Base-by-base conservation (phyloP, 1,140 invertebrate species). In the Cotesia chilonis region DNA sequence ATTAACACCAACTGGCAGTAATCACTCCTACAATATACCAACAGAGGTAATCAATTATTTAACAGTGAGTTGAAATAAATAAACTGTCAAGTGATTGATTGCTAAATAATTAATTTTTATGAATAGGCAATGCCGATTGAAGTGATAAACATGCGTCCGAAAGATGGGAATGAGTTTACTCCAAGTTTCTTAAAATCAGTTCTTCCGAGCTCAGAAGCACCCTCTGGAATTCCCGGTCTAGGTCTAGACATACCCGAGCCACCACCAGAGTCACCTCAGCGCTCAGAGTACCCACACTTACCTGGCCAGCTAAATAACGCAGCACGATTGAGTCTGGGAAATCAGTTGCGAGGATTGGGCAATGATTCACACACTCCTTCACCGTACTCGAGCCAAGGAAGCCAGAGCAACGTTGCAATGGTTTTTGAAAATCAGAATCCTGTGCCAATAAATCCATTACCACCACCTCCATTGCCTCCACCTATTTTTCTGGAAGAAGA, bases 381-480 rank as follows among this genome's bases (percentile, higher is more conserved):
- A 14, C 72, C 72, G 35, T 74, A 74, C 28, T 74, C 72, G 17
- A 74, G 72, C 28, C 84, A 87, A 74, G 86, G 83, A 52, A 87
- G 80, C 76, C 85, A 85, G 69, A 80, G 78, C 66, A 86, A 85
- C 37, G 74, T 82, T 17, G 72, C 71, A 35, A 77, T 74, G 28
- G 70, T 78, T 3, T 82, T 83, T 71, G 84, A 85, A 0, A 72
- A 59, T 28, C 35, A 76, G 3, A 79, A 71, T 17, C 54, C 73
- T 17, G 81, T 71, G 55, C 47, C 79, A 14, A 76, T 87, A 4
- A 84, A 86, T 78, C 87, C 88, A 47, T 74, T 89, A 68, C 85
- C 88, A 60, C 90, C 90, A 9, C 90, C 90, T 6, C 90, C 90
- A 0, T 84, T 91, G 80, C 90, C 90, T 4, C 89, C 90, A 7